phyloP scores from a whole-genome alignment of 2,113 vertebrate genomes.

The human (Homo sapiens) region DNA sequence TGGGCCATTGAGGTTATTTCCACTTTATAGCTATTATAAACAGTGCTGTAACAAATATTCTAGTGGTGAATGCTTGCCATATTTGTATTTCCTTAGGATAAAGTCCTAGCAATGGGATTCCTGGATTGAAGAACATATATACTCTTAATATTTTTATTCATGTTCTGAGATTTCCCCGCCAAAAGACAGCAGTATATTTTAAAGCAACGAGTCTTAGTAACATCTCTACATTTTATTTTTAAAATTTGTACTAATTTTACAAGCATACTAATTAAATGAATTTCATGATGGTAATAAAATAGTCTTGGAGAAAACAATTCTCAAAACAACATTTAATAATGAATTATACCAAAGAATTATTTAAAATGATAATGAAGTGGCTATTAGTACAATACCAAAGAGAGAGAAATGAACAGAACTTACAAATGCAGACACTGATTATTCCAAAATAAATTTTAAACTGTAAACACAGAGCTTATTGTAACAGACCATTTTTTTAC shows the following conservation, averaged over 20 bases:
- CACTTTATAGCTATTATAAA: background rate
- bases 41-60: background rate
- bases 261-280: constrained; percentile 65
- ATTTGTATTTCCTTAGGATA: background rate
- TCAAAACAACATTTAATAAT: constrained; percentile 68
- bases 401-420: constrained; percentile 30
- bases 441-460: constrained; percentile 58
- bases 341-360: constrained; percentile 60
- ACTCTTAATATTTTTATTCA: background rate
- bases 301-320: constrained; percentile 59
- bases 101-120: constrained; percentile 26
- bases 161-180: background rate
- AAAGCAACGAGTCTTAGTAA: constrained; percentile 50
- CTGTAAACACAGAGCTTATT: constrained; percentile 53
- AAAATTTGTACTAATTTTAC: constrained; percentile 45
- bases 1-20: background rate
- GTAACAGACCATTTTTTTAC: constrained; percentile 37
- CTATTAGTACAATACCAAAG: constrained; percentile 49
- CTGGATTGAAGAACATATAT: background rate
- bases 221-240: constrained; percentile 54
- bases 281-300: constrained; percentile 62
- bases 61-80: background rate
- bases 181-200: constrained; percentile 29
- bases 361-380: constrained; percentile 67
- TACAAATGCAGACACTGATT: constrained; percentile 53